Evolutionary conservation across 2,797 vertebrate genomes (phyloP).

Genomic region (Podargus strigoides): DNA sequence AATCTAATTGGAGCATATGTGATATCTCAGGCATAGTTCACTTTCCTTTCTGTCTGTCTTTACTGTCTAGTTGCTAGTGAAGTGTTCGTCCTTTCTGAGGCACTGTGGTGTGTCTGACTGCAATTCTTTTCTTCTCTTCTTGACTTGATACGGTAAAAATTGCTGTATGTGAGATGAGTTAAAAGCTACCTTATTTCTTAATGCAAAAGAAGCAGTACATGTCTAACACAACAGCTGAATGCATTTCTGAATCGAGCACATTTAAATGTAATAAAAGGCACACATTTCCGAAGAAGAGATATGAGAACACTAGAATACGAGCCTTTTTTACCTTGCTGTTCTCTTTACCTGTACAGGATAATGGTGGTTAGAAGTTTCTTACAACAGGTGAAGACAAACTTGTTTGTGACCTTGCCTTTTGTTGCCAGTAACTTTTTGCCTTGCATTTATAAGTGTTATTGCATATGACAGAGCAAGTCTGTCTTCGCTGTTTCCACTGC

Average conservation of each 20-base stretch:
- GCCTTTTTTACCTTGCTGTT: neutral
- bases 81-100: neutral
- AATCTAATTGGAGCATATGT: neutral
- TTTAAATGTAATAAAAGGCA: slow-evolving; percentile 35
- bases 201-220: slow-evolving; percentile 1
- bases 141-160: neutral
- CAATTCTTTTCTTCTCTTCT: neutral
- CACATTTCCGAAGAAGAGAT: neutral
- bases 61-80: neutral
- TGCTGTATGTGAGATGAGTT: neutral
- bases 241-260: neutral
- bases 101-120: neutral
- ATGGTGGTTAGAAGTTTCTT: neutral
- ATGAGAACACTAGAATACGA: neutral
- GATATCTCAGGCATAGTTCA: neutral
- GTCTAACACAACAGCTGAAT: slow-evolving; percentile 2
- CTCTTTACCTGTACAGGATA: neutral
- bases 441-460: neutral
- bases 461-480: neutral
- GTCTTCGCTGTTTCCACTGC: neutral
- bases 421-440: neutral
- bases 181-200: slow-evolving; percentile 31
- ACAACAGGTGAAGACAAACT: neutral
- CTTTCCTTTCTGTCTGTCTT: neutral
- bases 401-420: neutral